Evolutionary conservation across 2,113 vertebrate genomes (phyloP).

Genomic region (Lethenteron reissneri): DNA sequence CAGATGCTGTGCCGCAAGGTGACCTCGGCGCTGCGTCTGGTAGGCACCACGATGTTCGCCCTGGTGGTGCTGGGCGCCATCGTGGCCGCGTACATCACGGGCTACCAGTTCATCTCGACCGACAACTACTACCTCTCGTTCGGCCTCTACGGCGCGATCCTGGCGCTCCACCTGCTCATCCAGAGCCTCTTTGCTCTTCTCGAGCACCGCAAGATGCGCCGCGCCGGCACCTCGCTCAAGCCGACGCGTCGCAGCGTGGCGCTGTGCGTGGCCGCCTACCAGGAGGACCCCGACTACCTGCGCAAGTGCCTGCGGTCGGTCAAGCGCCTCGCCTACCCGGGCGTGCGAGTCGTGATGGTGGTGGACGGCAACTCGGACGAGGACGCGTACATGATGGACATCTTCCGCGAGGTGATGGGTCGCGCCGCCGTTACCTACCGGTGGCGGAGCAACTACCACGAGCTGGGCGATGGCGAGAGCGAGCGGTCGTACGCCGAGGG

Average conservation of each 20-base stretch:
- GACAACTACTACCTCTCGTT: conserved; percentile 96
- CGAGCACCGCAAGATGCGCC: conserved; percentile 70
- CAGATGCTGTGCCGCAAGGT: conserved; percentile 4
- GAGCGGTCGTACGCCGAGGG: conserved; percentile 23
- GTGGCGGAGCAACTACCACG: conserved; percentile 82
- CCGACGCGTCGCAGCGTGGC: conserved; percentile 32
- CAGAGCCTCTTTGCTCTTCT: conserved; percentile 90
- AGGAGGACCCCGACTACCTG: conserved; percentile 85
- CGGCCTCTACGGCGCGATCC: conserved; percentile 78
- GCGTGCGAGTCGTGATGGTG: conserved; percentile 82
- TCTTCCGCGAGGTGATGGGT: conserved; percentile 79
- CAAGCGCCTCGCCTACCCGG: conserved; percentile 57
- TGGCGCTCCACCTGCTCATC: conserved; percentile 69
- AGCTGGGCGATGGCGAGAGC: conserved; percentile 27
- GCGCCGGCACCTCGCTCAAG: conserved; percentile 25
- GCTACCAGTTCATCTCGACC: conserved; percentile 94
- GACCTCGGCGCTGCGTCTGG: conserved; percentile 48
- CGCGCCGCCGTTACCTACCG: conserved; percentile 37
- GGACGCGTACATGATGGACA: conserved; percentile 88
- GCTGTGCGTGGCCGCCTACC: conserved; percentile 77
- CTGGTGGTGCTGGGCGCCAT: conserved; percentile 73
- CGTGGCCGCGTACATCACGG: conserved; percentile 73
- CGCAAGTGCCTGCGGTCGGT: conserved; percentile 68
- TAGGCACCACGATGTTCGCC: conserved; percentile 73
- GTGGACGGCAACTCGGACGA: conserved; percentile 75